Conservation (phyloP, 2,888 invertebrate species). For the Nebria salina region DNA sequence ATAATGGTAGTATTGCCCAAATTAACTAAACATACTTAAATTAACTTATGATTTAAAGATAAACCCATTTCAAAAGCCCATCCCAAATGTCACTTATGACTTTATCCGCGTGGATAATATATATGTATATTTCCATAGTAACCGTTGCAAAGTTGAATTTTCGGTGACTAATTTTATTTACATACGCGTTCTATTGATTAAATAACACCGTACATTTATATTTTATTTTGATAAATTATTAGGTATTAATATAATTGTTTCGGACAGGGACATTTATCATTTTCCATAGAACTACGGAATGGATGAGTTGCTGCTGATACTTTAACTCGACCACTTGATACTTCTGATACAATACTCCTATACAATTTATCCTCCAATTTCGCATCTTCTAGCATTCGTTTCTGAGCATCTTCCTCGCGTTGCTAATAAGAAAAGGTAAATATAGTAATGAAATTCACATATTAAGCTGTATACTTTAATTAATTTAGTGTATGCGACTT, state of each 20-base stretch:
- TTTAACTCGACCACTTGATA: conserved; percentile 51
- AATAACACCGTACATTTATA: conserved; percentile 3
- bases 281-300: conserved; percentile 57
- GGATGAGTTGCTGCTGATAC: conserved; percentile 56
- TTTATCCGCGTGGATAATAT: not conserved
- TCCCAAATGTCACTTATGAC: conserved; percentile 10
- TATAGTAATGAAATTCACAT: not conserved
- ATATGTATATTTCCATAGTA: not conserved
- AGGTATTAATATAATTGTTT: conserved; percentile 23
- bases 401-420: conserved; percentile 56
- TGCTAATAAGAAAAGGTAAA: conserved; percentile 50
- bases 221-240: conserved; percentile 1
- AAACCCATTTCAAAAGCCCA: not conserved
- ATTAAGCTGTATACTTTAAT: conserved; percentile 53
- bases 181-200: conserved; percentile 31
- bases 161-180: conserved; percentile 33
- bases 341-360: conserved; percentile 54
- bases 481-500: conserved; percentile 59
- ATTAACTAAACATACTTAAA: not conserved
- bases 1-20: not conserved
- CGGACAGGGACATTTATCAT: conserved; percentile 56
- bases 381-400: conserved; percentile 56
- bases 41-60: not conserved
- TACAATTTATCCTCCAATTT: conserved; percentile 57
- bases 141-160: not conserved